Conservation (phyloP, 2,113 vertebrate species). For the Bubalus kerabau region DNA sequence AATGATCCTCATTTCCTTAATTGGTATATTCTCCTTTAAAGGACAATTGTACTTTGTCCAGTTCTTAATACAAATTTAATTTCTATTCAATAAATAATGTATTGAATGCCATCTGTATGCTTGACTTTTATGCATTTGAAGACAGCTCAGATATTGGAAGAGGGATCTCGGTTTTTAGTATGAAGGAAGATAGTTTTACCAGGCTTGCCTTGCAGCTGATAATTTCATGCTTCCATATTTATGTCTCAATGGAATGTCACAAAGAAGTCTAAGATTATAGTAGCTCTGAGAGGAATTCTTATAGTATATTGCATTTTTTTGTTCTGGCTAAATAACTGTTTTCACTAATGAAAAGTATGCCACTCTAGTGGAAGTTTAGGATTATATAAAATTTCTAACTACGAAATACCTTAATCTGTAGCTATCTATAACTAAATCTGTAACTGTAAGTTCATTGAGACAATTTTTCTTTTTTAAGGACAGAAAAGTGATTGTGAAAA, state of each 20-base stretch:
- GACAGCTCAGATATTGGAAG: background rate
- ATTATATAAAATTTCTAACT: background rate
- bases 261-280: background rate
- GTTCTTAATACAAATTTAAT: background rate
- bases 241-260: background rate
- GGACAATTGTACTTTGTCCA: background rate
- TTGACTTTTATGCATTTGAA: background rate
- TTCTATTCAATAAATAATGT: background rate
- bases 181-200: background rate
- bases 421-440: background rate
- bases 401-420: background rate
- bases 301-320: background rate
- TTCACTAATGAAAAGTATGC: background rate
- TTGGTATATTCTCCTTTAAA: background rate
- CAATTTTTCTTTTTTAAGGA: constrained; percentile 83
- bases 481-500: constrained; percentile 96
- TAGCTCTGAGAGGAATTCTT: background rate
- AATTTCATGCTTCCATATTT: background rate
- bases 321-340: background rate
- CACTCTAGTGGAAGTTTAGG: background rate
- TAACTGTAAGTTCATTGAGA: background rate
- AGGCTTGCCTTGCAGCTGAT: background rate
- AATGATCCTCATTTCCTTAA: background rate
- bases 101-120: background rate
- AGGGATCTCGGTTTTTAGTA: background rate